Evolutionary conservation across 2,888 invertebrate genomes (phyloP).

Genomic region (Malthinus seriepunctatus): DNA sequence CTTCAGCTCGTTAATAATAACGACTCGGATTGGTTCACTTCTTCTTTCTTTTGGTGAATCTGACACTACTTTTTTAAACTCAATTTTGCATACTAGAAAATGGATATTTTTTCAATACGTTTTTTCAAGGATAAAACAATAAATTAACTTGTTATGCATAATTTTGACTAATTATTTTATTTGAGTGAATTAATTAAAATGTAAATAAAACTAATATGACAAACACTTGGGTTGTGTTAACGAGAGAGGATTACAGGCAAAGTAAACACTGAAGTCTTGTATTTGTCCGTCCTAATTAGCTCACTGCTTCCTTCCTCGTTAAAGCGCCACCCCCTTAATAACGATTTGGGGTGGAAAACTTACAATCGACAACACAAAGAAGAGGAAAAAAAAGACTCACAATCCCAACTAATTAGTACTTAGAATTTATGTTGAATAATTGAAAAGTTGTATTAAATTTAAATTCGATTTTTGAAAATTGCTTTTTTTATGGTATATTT

Average conservation of each 20-base stretch:
- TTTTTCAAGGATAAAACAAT: not conserved
- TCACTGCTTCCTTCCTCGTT: conserved; percentile 40
- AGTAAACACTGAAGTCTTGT: conserved; percentile 37
- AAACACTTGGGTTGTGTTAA: conserved; percentile 32
- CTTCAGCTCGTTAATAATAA: conserved; percentile 51
- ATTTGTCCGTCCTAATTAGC: conserved; percentile 43
- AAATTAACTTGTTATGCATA: not conserved
- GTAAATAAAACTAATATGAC: conserved; percentile 20
- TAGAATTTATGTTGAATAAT: conserved; percentile 22
- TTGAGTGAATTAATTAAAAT: not conserved
- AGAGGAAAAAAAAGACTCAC: too few species aligned
- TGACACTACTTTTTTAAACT: conserved; percentile 25
- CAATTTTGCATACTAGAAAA: not conserved
- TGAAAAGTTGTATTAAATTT: conserved; percentile 26
- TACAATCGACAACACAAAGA: conserved; percentile 36
- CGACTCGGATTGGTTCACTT: conserved; percentile 48
- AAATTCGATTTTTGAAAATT: too few species aligned
- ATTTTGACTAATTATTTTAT: conserved; percentile 7
- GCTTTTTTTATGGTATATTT: too few species aligned
- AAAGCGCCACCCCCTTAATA: conserved; percentile 31
- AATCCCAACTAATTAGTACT: too few species aligned
- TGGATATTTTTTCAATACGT: not conserved
- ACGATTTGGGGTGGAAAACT: conserved; percentile 32
- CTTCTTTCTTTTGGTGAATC: conserved; percentile 17
- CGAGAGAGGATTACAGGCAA: conserved; percentile 34